These are phyloP conservation scores for Nesidiocoris tenuis DNA, from an alignment of 2,888 invertebrate species.

Conservation along the genomic window DNA sequence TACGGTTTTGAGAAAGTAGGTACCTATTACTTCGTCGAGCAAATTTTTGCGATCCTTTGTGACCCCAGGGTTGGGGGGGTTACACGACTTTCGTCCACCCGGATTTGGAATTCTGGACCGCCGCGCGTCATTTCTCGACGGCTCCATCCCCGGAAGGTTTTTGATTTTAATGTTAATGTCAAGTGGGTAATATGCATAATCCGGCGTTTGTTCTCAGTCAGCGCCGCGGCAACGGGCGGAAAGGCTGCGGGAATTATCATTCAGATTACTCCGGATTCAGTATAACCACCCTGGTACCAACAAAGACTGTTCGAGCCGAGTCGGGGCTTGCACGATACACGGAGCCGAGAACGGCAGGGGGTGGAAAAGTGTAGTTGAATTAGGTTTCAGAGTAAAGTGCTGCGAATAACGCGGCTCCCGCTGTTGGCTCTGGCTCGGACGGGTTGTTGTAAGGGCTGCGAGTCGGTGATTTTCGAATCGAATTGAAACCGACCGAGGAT, in stretches of 20 bases:
- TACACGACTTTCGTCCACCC: too few relatives aligned
- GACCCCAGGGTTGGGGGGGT: too few relatives aligned
- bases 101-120: too few relatives aligned
- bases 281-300: neutral
- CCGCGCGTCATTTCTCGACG: too few relatives aligned
- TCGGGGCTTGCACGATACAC: neutral
- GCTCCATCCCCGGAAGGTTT: too few relatives aligned
- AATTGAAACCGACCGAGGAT: neutral
- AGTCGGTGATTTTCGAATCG: neutral
- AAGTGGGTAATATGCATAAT: neutral
- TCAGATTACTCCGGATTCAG: slow-evolving; percentile 13
- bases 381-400: slow-evolving; percentile 22
- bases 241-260: slow-evolving; percentile 11
- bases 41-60: too few relatives aligned
- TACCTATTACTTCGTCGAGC: too few relatives aligned
- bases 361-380: slow-evolving; percentile 33
- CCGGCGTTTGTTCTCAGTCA: neutral
- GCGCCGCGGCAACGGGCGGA: neutral
- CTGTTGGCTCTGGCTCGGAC: neutral
- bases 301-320: slow-evolving; percentile 12
- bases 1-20: too few relatives aligned
- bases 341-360: neutral
- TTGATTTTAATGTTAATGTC: too few relatives aligned
- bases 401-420: slow-evolving; percentile 8
- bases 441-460: neutral